Evolutionary conservation across 2,888 invertebrate species (phyloP), one percentile per base, ranked within the genome.

Genomic region (Xestobium rufovillosum): DNA sequence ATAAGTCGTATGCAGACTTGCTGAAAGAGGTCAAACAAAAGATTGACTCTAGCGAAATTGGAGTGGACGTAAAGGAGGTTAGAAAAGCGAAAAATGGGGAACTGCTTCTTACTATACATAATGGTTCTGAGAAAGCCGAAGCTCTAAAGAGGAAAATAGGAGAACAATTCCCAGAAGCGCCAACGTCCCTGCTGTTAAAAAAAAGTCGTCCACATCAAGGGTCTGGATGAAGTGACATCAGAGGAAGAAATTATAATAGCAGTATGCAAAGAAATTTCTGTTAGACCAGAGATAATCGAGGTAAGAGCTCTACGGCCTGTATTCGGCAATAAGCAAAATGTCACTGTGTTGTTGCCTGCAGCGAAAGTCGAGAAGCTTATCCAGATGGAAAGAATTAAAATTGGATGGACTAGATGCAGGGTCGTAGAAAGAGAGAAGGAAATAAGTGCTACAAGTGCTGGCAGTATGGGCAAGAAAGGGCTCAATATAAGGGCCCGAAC

Each of bases 391-490:
- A n/a, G n/a, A n/a, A n/a, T n/a, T n/a, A 28, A 30, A 17, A 36
- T 46, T 9, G 42, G 42, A 8, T 32, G 37, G 39, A 17, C n/a
- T 2, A 25, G 16, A 11, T 42, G 42, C 34, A 26, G 42, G 26
- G 13, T 51, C 2, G 14, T 27, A 8, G 44, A 47, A 14, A 30
- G 41, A 14, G 29, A 36, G 34, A 26, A 4, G 12, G 39, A 41
- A 3, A 12, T 3, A 45, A 33, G 31, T 49, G 47, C 17, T 39
- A 23, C n/a, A 45, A 37, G 29, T 50, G 43, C 31, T 47, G 42
- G 45, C 26, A 31, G 14, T 23, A 38, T 4, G n/a, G n/a, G n/a
- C n/a, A n/a, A n/a, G n/a, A n/a, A n/a, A n/a, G 44, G 46, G 1
- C 45, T 43, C 29, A 23, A 6, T 50, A 47, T 14, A 42, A 25